These are phyloP conservation scores for Meteorus colon DNA, from an alignment of 2,888 invertebrate genomes.

Conservation along the genomic window DNA sequence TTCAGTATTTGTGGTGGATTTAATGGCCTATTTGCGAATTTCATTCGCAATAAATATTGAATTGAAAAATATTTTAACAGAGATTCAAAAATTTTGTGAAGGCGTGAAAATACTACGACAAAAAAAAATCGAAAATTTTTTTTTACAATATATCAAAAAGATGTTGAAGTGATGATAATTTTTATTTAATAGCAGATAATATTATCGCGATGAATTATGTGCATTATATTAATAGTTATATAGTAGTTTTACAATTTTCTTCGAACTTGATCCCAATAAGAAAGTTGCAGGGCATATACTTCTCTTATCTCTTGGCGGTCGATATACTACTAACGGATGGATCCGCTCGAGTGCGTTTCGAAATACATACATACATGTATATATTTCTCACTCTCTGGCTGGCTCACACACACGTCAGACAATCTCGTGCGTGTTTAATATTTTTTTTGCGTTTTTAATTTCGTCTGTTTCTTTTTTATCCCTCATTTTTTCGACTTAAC, in stretches of 20 bases:
- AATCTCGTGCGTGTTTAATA: constrained; percentile 16
- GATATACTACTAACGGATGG: constrained; percentile 52
- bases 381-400: not conserved
- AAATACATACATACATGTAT: constrained; percentile 38
- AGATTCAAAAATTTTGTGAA: too few species aligned
- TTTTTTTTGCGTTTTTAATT: constrained; percentile 26
- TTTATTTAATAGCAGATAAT: not conserved
- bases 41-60: too few species aligned
- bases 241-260: constrained; percentile 32
- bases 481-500: constrained; percentile 36
- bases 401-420: constrained; percentile 12
- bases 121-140: not conserved
- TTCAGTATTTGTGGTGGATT: too few species aligned
- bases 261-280: constrained; percentile 43
- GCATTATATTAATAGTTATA: constrained; percentile 8
- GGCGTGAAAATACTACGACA: too few species aligned
- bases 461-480: constrained; percentile 25
- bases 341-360: constrained; percentile 52
- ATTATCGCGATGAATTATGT: constrained; percentile 20
- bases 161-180: not conserved
- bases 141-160: not conserved
- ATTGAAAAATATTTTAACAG: too few species aligned
- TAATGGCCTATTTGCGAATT: too few species aligned
- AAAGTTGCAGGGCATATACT: constrained; percentile 30
- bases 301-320: constrained; percentile 42